Base-by-base conservation (phyloP, 2,797 vertebrate genomes). In the Epinephelus coioides region DNA sequence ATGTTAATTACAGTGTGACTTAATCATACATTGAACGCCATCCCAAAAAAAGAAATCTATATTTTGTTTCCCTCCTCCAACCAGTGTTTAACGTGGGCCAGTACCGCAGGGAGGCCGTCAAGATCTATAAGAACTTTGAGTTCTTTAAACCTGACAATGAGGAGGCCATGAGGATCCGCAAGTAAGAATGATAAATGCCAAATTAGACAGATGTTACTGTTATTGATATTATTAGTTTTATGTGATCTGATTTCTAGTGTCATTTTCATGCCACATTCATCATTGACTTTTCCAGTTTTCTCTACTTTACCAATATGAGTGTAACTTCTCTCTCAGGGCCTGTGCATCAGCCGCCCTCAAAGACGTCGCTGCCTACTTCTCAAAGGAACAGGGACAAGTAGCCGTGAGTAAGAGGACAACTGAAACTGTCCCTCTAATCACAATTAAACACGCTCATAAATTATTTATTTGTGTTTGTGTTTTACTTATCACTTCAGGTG, bases 71-170 rank as follows among this genome's bases (percentile, higher is more conserved):
- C 21, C 9, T 12, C 0, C 49, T 46, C 61, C 14, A 47, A 13
- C 1, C 89, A 98, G 97, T 96, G 82, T 98, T 98, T 88, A 98
- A 98, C 15, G 95, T 98, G 73, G 97, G 97, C 6, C 97, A 98
- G 86, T 98, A 98, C 89, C 95, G 97, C 59, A 94, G 97, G 13
- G 96, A 98, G 44, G 97, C 96, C 0, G 96, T 97, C 47, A 96
- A 95, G 90, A 95, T 79, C 49, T 98, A 98, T 79, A 95, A 97
- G 91, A 97, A 95, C 91, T 98, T 95, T 70, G 97, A 98, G 90
- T 98, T 98, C 88, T 98, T 98, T 81, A 95, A 92, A 9, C 93
- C 96, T 0, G 96, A 98, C 65, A 98, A 98, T 21, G 94, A 96
- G 70, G 97, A 98, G 44, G 97, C 97, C 76, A 95, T 97, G 96